phyloP scores from a whole-genome alignment of 64 coral and sea anemone species.

The Stichodactyla mertensii region DNA sequence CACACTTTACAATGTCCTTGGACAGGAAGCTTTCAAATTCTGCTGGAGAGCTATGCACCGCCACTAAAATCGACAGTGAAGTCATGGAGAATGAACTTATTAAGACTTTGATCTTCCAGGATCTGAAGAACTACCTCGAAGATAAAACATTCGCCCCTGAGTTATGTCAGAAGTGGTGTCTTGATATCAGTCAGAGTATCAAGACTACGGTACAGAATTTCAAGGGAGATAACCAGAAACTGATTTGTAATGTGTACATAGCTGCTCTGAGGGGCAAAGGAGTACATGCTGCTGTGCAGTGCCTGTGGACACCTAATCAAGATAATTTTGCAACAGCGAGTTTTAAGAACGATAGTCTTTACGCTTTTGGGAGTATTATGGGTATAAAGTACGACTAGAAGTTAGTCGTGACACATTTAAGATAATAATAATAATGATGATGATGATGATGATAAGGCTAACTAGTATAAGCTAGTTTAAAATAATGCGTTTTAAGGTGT shows the following conservation, averaged over 20 bases:
- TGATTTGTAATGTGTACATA: slow-evolving; percentile 76
- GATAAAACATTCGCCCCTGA: slow-evolving; percentile 53
- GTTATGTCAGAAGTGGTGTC: slow-evolving; percentile 80
- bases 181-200: slow-evolving; percentile 59
- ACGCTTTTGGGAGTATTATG: slow-evolving; percentile 73
- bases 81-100: slow-evolving; percentile 27
- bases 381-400: slow-evolving; percentile 57
- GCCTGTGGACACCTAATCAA: slow-evolving; percentile 47
- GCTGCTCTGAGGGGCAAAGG: slow-evolving; percentile 76
- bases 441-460: too few species aligned
- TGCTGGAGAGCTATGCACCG: slow-evolving; percentile 18
- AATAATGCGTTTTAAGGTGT: too few species aligned
- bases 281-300: slow-evolving; percentile 68
- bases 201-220: slow-evolving; percentile 64
- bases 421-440: too few species aligned
- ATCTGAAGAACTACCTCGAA: slow-evolving; percentile 29
- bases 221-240: slow-evolving; percentile 53
- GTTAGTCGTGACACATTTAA: background rate
- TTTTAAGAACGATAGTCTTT: slow-evolving; percentile 82
- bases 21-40: slow-evolving; percentile 30
- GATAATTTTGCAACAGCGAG: slow-evolving; percentile 79
- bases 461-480: too few species aligned
- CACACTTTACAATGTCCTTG: background rate
- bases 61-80: slow-evolving; percentile 21
- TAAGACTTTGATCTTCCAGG: slow-evolving; percentile 28